A percentile compares a stretch with the other conserved stretches of the same genome.
Evolutionary conservation across 2,888 invertebrate genomes (phyloP).

Genomic region (Leptodirus hochenwartii): DNA sequence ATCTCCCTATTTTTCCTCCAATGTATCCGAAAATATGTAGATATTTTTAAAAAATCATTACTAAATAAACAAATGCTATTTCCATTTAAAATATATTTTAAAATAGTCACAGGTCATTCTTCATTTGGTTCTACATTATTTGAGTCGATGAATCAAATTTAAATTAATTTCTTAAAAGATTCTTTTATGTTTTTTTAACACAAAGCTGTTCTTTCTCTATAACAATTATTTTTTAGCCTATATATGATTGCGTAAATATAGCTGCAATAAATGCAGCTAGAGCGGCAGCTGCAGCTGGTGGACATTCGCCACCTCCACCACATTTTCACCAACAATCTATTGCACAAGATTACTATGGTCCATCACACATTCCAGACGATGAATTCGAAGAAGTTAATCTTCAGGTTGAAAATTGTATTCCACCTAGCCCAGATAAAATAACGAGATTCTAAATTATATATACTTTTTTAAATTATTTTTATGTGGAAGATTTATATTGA

Average conservation of each 20-base stretch:
- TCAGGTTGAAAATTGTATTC: not conserved
- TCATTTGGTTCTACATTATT: not conserved
- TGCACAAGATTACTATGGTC: not conserved
- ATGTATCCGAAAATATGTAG: slow-evolving; percentile 2
- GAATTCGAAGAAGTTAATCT: too few species aligned
- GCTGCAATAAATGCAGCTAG: slow-evolving; percentile 27
- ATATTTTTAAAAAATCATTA: slow-evolving; percentile 1
- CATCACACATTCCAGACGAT: too few species aligned
- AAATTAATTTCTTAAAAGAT: not conserved
- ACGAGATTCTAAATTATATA: not conserved
- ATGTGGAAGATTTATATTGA: too few species aligned
- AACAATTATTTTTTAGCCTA: slow-evolving; percentile 26
- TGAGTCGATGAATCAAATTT: not conserved
- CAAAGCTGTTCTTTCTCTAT: too few species aligned
- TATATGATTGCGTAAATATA: slow-evolving; percentile 38
- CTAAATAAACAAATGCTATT: not conserved
- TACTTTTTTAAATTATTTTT: too few species aligned
- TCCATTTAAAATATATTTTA: slow-evolving; percentile 3
- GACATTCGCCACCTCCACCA: slow-evolving; percentile 12
- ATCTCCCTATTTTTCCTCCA: slow-evolving; percentile 1
- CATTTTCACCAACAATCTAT: not conserved
- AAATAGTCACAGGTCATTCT: too few species aligned
- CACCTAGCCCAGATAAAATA: not conserved
- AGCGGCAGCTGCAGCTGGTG: slow-evolving; percentile 16
- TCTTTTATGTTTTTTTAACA: not conserved